Evolutionary conservation across 1,140 invertebrate genomes (phyloP), one percentile per base, ranked within the genome.

Genomic region (Drosophila albomicans): DNA sequence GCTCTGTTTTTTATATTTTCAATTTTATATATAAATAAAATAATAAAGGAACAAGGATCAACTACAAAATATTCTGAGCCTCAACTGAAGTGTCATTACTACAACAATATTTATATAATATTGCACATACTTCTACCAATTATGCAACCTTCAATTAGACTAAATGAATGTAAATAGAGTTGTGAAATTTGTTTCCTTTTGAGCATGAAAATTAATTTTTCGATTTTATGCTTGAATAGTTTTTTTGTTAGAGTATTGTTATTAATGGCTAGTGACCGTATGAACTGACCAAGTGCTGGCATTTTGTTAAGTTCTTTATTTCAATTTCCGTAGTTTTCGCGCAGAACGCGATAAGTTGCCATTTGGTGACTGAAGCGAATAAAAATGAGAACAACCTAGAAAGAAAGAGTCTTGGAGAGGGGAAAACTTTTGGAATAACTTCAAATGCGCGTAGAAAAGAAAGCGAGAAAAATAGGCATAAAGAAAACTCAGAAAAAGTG

Each of bases 261-360:
- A 76, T 76, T 72, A 76, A 76, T 76, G 68, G 61, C 20, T 57
- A 20, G 46, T 30, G 56, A 13, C 38, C 20, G 16, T 52, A 66
- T 49, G 38, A 65, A 72, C 16, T 64, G 56, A 62, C 68, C 74
- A 65, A 58, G 32, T 48, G 30, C 30, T 13, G 46, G 28, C 61
- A 11, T 28, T 71, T 49, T 59, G 15, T n/a, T 61, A 52, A 58
- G 52, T 79, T 72, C 75, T 74, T 70, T 70, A 74, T 79, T 79
- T 79, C 78, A 79, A 79, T 79, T 79, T 78, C 70, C 78, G 69
- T 58, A 69, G 57, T 73, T 79, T 79, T 79, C 61, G 48, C 63
- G 59, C 30, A 41, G 32, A 66, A 67, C 25, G 75, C 75, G 74
- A 73, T 80, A 80, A 80, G 69, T 78, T 80, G 70, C 63, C 56